Conservation (phyloP, 2,888 invertebrate species). For the Caenorhabditis macrosperma region DNA sequence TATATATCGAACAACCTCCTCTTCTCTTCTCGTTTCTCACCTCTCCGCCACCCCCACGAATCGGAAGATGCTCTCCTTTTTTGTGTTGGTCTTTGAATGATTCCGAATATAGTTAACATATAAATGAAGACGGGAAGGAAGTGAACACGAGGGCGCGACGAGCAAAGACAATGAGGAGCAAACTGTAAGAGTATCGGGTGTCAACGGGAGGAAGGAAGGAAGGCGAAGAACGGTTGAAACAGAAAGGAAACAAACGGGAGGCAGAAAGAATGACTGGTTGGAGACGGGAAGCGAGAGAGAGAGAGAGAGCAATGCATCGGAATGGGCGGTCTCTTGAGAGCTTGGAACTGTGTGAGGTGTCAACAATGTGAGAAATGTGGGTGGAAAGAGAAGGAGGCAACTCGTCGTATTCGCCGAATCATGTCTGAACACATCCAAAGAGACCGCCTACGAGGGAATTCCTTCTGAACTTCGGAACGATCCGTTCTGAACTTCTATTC, state of each 20-base stretch:
- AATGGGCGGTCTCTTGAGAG: conserved; percentile 3
- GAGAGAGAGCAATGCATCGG: too few species aligned
- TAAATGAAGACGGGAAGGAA: conserved; percentile 5
- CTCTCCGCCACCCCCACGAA: neutral
- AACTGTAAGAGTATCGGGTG: conserved; percentile 26
- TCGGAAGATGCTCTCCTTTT: too few species aligned
- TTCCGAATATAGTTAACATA: neutral
- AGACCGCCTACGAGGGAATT: too few species aligned
- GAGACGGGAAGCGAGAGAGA: neutral
- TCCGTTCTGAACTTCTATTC: too few species aligned
- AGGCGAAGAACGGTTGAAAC: conserved; percentile 32
- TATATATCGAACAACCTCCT: neutral
- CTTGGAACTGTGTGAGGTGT: neutral
- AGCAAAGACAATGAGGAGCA: neutral
- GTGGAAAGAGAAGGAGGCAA: neutral
- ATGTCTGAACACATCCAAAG: too few species aligned
- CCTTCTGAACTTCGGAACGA: too few species aligned
- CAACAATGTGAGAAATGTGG: conserved; percentile 1
- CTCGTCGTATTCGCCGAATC: neutral
- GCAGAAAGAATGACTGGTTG: neutral
- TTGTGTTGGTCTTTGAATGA: too few species aligned
- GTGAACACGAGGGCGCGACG: neutral
- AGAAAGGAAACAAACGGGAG: conserved; percentile 11
- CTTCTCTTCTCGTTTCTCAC: neutral
- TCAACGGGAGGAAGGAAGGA: neutral